phyloP scores from a whole-genome alignment of 2,113 vertebrate genomes.

The Lepisosteus oculatus region DNA sequence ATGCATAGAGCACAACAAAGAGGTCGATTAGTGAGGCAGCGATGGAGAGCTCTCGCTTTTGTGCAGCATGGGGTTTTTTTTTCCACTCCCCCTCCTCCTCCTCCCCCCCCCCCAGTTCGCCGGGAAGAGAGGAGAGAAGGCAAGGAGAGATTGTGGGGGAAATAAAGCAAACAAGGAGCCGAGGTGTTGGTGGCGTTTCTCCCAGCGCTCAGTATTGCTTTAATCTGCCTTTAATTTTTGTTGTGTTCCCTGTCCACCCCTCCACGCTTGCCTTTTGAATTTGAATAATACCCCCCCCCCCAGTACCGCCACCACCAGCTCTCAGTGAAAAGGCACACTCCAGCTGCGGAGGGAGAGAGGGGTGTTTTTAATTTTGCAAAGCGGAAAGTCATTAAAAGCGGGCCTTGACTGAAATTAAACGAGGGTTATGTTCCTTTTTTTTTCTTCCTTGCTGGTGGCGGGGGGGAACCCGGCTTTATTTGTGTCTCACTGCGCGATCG shows the following conservation, averaged over 20 bases:
- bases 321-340: neutral
- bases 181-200: conserved; percentile 5
- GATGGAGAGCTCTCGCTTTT: conserved; percentile 73
- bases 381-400: neutral
- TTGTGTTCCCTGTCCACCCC: neutral
- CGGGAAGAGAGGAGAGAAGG: conserved; percentile 48
- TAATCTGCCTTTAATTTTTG: conserved; percentile 7
- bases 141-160: conserved; percentile 30
- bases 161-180: conserved; percentile 33
- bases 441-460: too few species aligned
- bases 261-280: conserved; percentile 25
- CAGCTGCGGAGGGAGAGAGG: neutral
- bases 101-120: conserved; percentile 54
- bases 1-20: conserved; percentile 85
- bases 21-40: conserved; percentile 78
- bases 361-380: conserved; percentile 8
- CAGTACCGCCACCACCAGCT: too few species aligned
- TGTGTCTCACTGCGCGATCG: too few species aligned
- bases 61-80: conserved; percentile 40
- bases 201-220: conserved; percentile 51
- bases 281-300: conserved; percentile 31
- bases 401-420: too few species aligned
- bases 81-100: conserved; percentile 53
- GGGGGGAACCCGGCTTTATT: too few species aligned
- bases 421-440: too few species aligned